A percentile compares a stretch with the other conserved stretches of the same genome.
Evolutionary conservation across 2,113 vertebrate genomes (phyloP).

Genomic region (Panthera leo): DNA sequence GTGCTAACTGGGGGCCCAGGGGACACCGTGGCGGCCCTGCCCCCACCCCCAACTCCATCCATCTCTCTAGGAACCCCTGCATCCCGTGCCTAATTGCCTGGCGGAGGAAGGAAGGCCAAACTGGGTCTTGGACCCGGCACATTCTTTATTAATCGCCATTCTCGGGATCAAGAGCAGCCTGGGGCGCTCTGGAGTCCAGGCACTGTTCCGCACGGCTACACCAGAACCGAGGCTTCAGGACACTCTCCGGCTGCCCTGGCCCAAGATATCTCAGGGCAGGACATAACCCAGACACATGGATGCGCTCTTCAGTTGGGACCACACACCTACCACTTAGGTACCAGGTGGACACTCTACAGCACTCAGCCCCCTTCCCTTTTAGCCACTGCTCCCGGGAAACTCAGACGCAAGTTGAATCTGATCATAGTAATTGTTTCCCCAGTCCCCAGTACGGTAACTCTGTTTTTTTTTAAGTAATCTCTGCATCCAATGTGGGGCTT

Average conservation of each 20-base stretch:
- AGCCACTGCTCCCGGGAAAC: neutral
- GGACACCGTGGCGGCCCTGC: fast-evolving
- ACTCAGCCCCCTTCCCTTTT: neutral
- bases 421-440: neutral
- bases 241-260: neutral
- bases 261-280: neutral
- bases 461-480: neutral
- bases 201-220: fast-evolving
- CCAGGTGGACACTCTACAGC: neutral
- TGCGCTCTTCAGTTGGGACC: neutral
- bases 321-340: neutral
- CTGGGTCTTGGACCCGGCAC: no score
- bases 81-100: fast-evolving
- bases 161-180: neutral
- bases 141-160: fast-evolving
- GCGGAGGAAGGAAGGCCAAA: no score
- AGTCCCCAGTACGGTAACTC: fast-evolving
- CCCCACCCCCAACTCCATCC: no score
- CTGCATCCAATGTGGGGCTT: neutral
- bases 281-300: fast-evolving
- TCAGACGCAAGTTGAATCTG: no score
- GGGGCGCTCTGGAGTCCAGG: neutral
- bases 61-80: neutral
- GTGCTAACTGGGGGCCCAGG: no score
- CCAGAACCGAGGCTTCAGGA: neutral